Evolutionary conservation across 1,140 invertebrate genomes (phyloP), one percentile per base, ranked within the genome.

Genomic region (Drosophila auraria): DNA sequence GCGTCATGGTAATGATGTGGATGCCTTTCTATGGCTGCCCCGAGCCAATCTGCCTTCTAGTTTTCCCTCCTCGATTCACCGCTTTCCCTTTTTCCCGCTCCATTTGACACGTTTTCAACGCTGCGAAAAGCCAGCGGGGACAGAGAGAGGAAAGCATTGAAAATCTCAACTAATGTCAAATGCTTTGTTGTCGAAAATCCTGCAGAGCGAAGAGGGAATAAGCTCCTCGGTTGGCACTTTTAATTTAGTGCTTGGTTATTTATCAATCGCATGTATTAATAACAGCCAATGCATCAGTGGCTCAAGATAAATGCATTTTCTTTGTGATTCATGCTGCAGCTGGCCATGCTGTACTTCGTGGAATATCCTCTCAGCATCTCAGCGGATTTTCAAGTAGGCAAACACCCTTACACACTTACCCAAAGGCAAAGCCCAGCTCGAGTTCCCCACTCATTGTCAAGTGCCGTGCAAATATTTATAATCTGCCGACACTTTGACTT

Each of bases 151-250:
- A 71, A 57, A 77, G 61, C 86, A 82, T 90, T 89, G 82, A 72
- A 84, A 87, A 89, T 90, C 81, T 89, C 74, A 63, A 76, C 84
- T 90, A 90, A 89, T 89, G 84, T 79, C 82, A 75, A 90, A 82
- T 70, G 70, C 84, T 87, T 87, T 87, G 81, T 90, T 70, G 84
- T 80, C 73, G 78, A 77, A 66, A 44, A 44, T 42, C 51, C 74
- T 30, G 23, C 42, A 23, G 42, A 17, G 15, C 17, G 27, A n/a
- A 17, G 14, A 23, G 14, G 54, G 38, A 23, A 25, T 61, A 44
- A 62, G 59, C 25, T 66, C 38, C 54, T 62, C 36, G 47, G 38
- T 73, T 66, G 84, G 71, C 77, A 83, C 64, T 69, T 81, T 68
- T 78, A 83, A 87, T 83, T 89, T 84, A 89, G 77, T 83, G 78